A percentile compares a stretch with the other conserved stretches of the same genome.
phyloP scores from a whole-genome alignment of 64 coral and sea anemone species.

The Stichodactyla helianthus region DNA sequence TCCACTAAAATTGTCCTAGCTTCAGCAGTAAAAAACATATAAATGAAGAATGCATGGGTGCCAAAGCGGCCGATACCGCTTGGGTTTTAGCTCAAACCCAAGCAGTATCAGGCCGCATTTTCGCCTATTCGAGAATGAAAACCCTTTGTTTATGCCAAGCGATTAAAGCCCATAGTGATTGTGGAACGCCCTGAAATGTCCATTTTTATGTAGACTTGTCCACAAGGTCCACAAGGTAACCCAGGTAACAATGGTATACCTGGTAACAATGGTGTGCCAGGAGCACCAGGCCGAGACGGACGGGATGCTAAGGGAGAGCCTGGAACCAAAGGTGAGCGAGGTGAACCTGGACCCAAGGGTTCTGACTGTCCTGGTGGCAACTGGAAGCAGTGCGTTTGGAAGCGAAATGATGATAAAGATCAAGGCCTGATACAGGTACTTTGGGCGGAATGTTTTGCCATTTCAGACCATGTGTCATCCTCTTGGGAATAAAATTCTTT shows the following conservation, averaged over 20 bases:
- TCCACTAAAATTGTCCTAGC: too few relatives aligned
- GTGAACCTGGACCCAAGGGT: background rate
- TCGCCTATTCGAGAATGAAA: too few relatives aligned
- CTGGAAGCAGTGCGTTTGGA: constrained; percentile 51
- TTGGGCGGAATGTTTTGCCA: background rate
- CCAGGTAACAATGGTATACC: background rate
- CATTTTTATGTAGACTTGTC: background rate
- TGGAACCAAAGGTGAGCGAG: background rate
- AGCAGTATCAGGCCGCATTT: too few relatives aligned
- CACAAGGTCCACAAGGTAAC: background rate
- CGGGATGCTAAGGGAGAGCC: background rate
- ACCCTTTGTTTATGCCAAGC: too few relatives aligned
- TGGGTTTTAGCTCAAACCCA: too few relatives aligned
- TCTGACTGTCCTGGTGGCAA: background rate
- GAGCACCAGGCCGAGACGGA: constrained; percentile 18
- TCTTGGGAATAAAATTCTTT: background rate
- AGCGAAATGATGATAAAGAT: constrained; percentile 10
- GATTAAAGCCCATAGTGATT: too few relatives aligned
- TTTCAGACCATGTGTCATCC: background rate
- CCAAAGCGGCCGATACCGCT: too few relatives aligned
- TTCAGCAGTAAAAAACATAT: too few relatives aligned
- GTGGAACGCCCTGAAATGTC: background rate
- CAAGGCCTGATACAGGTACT: constrained; percentile 20
- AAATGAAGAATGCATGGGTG: too few relatives aligned
- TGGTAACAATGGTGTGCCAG: background rate